Percentiles rank a stretch among this genome's conserved stretches.
phyloP scores from a whole-genome alignment of 2,113 vertebrate genomes.

The Petrocephalus microphthalmus region DNA sequence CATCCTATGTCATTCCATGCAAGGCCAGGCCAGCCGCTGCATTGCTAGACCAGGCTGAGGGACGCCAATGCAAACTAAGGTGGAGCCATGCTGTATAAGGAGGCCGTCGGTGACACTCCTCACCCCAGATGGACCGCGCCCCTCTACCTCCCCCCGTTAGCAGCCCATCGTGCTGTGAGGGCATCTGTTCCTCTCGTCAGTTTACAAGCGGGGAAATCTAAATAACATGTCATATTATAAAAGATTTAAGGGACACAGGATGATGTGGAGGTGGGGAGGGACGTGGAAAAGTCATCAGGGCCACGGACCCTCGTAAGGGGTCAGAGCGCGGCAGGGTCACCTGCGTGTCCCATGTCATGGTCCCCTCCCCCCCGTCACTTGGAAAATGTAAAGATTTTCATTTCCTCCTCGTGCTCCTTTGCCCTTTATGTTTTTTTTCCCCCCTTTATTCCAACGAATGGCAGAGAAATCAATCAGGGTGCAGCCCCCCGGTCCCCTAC shows the following conservation, averaged over 20 bases:
- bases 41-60: background rate
- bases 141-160: background rate
- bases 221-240: slow-evolving; percentile 52
- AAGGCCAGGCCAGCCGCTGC: background rate
- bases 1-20: background rate
- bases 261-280: slow-evolving; percentile 38
- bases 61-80: background rate
- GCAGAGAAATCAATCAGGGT: slow-evolving; percentile 21
- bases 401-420: background rate
- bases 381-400: slow-evolving; percentile 13
- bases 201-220: slow-evolving; percentile 47
- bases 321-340: background rate
- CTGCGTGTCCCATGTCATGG: background rate
- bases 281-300: slow-evolving; percentile 52
- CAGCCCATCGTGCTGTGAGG: slow-evolving; percentile 26
- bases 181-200: slow-evolving; percentile 37
- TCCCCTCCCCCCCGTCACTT: background rate
- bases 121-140: background rate
- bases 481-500: background rate
- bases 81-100: background rate
- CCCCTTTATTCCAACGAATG: background rate
- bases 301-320: slow-evolving; percentile 18
- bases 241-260: slow-evolving; percentile 49
- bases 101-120: background rate
- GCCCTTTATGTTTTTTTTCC: slow-evolving; percentile 1